phyloP scores from a whole-genome alignment of 2,888 invertebrate genomes.

The Trissolcus brochymenae region DNA sequence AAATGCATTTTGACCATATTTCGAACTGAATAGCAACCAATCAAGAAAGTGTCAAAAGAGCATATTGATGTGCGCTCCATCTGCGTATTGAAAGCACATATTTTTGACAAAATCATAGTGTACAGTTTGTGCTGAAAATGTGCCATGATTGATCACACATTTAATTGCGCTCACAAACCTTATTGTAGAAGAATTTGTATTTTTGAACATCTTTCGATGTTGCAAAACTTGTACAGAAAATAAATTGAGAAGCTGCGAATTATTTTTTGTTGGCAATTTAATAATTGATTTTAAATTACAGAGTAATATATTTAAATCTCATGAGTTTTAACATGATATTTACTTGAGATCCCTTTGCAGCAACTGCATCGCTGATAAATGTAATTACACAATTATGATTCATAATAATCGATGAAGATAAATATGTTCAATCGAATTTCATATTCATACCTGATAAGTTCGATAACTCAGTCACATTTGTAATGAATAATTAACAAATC shows the following conservation, averaged over 20 bases:
- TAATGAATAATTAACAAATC: conserved; percentile 32
- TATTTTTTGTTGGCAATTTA: no score
- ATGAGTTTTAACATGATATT: no score
- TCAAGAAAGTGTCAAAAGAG: conserved; percentile 46
- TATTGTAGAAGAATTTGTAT: neutral
- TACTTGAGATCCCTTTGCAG: no score
- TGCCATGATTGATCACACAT: conserved; percentile 17
- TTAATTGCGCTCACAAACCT: conserved; percentile 10
- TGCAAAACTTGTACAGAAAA: neutral
- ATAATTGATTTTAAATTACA: no score
- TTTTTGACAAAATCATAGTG: conserved; percentile 36
- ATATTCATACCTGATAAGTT: conserved; percentile 24
- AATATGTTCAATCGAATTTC: conserved; percentile 24
- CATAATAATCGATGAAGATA: conserved; percentile 17
- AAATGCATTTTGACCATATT: conserved; percentile 42
- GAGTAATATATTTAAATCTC: no score
- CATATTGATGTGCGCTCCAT: conserved; percentile 30
- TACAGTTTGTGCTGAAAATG: conserved; percentile 18
- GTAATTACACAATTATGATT: conserved; percentile 18
- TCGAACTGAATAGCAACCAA: conserved; percentile 46
- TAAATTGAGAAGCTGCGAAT: no score
- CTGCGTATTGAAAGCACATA: conserved; percentile 33
- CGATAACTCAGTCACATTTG: conserved; percentile 19
- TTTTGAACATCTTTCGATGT: neutral
- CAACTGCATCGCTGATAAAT: conserved; percentile 1